Percentiles rank a stretch among this genome's conserved stretches.
phyloP scores from a whole-genome alignment of 2,113 vertebrate species.

The Chaenocephalus aceratus region DNA sequence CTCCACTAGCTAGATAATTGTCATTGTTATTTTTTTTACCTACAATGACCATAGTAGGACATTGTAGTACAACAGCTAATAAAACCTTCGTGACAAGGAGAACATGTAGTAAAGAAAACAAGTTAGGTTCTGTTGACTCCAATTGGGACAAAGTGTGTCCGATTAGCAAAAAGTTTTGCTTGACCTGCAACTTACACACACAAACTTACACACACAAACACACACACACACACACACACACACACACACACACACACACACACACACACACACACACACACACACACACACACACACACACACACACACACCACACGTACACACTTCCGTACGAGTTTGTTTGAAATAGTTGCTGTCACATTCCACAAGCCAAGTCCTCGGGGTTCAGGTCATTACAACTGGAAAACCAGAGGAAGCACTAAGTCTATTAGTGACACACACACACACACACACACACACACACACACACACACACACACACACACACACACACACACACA shows the following conservation, averaged over 20 bases:
- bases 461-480: conserved; percentile 14
- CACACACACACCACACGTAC: not conserved
- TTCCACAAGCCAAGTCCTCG: conserved; percentile 68
- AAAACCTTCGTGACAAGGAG: not conserved
- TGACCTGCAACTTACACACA: conserved; percentile 3
- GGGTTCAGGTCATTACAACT: conserved; percentile 58
- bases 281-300: conserved; percentile 23
- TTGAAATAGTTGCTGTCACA: conserved; percentile 74
- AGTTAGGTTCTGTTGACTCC: not conserved
- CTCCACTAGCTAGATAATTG: no score
- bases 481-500: conserved; percentile 12
- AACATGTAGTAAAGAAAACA: not conserved
- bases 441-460: conserved; percentile 10
- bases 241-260: conserved; percentile 4
- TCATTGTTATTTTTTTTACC: no score
- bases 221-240: conserved; percentile 22
- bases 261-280: not conserved
- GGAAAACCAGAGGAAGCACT: conserved; percentile 56
- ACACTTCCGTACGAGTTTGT: conserved; percentile 34
- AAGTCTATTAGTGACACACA: conserved; percentile 48
- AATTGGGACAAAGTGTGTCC: not conserved
- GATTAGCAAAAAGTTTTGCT: not conserved
- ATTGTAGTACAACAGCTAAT: not conserved
- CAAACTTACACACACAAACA: not conserved
- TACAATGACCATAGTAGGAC: no score